Evolutionary conservation across 2,888 invertebrate species (phyloP).

Genomic region (Myopa tessellatipennis): DNA sequence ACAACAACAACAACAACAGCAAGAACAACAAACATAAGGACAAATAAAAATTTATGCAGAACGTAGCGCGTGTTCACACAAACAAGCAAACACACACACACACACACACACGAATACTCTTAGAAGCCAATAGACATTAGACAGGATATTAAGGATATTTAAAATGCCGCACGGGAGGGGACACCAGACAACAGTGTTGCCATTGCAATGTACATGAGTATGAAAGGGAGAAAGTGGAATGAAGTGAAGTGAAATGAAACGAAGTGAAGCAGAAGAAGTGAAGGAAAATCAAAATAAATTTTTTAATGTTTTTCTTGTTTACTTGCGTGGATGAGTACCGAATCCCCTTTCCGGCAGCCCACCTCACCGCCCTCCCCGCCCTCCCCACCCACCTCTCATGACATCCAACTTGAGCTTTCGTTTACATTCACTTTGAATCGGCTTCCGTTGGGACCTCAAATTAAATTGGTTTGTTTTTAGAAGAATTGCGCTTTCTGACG

Average conservation of each 20-base stretch:
- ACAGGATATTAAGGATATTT: constrained; percentile 19
- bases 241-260: background rate
- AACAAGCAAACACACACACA: background rate
- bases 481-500: constrained; percentile 49
- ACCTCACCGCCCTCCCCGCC: background rate
- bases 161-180: constrained; percentile 6
- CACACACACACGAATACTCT: background rate
- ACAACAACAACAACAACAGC: constrained; percentile 9
- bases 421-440: constrained; percentile 6
- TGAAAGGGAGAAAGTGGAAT: background rate
- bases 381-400: background rate
- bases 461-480: constrained; percentile 63
- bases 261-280: background rate
- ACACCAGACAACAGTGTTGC: background rate
- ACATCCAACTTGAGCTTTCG: constrained; percentile 12
- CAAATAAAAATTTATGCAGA: background rate
- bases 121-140: constrained; percentile 1
- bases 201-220: background rate
- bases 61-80: constrained; percentile 5
- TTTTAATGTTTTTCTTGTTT: constrained; percentile 30
- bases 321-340: background rate
- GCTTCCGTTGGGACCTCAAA: constrained; percentile 58
- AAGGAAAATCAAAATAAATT: constrained; percentile 32
- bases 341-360: background rate
- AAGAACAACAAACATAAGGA: background rate